Evolutionary conservation across 2,888 invertebrate genomes (phyloP).

Genomic region (Morpho achilles): DNA sequence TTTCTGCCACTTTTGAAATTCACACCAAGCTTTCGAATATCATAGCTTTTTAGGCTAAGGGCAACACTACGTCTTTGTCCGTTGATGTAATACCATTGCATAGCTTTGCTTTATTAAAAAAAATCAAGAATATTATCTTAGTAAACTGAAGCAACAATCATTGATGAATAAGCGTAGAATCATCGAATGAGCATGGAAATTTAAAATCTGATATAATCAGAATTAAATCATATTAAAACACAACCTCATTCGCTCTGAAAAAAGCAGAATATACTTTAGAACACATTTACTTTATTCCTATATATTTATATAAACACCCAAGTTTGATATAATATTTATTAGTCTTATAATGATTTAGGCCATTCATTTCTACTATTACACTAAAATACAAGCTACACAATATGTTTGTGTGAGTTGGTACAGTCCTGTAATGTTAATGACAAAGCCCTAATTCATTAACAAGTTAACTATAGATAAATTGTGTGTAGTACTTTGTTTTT

Average conservation of each 20-base stretch:
- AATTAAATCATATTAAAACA: no score
- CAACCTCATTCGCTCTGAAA: not conserved
- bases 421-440: no score
- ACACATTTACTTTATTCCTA: not conserved
- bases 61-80: conserved; percentile 30
- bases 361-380: no score
- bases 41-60: conserved; percentile 39
- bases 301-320: not conserved
- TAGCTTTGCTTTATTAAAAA: conserved; percentile 51
- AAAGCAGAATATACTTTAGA: not conserved
- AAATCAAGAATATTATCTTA: conserved; percentile 9
- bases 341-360: no score
- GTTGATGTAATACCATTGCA: conserved; percentile 42
- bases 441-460: no score
- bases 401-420: no score
- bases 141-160: conserved; percentile 4
- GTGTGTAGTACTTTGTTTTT: no score
- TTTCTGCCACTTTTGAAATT: conserved; percentile 43
- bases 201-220: not conserved
- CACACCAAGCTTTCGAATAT: conserved; percentile 34
- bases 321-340: not conserved
- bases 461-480: no score
- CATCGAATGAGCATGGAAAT: conserved; percentile 22
- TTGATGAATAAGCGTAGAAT: conserved; percentile 11
- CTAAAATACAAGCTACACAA: no score